A percentile compares a stretch with the other conserved stretches of the same genome.
Conservation (phyloP, 1,140 invertebrate genomes). For the Neotoxoptera formosana region DNA sequence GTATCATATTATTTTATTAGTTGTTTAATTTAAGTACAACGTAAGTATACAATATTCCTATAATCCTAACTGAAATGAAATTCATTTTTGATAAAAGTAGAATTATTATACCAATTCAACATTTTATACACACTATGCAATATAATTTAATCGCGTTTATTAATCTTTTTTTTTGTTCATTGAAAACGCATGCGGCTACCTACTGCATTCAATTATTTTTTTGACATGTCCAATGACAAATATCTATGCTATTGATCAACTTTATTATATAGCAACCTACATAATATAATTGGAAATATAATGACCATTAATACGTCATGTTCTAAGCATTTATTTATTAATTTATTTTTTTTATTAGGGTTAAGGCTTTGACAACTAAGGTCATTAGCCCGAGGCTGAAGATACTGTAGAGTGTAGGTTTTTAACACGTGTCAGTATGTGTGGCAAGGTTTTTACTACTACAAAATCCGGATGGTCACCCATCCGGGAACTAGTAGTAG, state of each 20-base stretch:
- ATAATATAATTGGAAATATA: background rate
- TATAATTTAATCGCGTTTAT: background rate
- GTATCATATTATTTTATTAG: background rate
- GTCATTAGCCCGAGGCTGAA: too few species aligned
- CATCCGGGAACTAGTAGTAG: too few species aligned
- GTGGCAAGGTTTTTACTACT: too few species aligned
- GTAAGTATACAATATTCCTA: background rate
- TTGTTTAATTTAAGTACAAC: background rate
- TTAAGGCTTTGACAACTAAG: too few species aligned
- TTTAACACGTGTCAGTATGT: too few species aligned
- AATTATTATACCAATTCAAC: background rate
- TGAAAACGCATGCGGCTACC: background rate
- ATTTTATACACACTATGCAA: background rate
- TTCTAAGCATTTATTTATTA: too few species aligned
- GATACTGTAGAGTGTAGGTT: too few species aligned
- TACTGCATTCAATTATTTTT: background rate
- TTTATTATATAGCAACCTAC: background rate
- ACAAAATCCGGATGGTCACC: too few species aligned
- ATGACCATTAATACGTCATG: background rate
- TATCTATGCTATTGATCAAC: background rate
- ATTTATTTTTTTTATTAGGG: too few species aligned
- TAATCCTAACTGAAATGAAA: background rate
- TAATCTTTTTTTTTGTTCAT: background rate
- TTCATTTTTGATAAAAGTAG: background rate
- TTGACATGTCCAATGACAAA: background rate